A percentile compares a stretch with the other conserved stretches of the same genome.
These are phyloP conservation scores for Mythimna pallens DNA, from an alignment of 2,888 invertebrate genomes.

Conservation along the genomic window DNA sequence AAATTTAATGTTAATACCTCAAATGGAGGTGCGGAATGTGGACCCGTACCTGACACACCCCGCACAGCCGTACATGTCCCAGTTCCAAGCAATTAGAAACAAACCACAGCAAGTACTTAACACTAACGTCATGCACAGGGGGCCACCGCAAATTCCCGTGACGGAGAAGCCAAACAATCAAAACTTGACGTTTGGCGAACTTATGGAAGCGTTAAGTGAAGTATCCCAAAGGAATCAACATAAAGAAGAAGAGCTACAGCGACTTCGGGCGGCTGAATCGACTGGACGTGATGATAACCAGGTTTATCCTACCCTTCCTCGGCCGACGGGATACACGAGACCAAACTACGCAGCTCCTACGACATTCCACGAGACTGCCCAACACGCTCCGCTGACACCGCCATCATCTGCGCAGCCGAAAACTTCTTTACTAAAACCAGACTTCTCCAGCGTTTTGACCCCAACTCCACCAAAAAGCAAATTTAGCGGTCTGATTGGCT, in stretches of 20 bases:
- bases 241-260: constrained; percentile 60
- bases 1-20: constrained; percentile 70
- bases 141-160: constrained; percentile 21
- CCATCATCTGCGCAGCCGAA: constrained; percentile 64
- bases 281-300: constrained; percentile 56
- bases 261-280: constrained; percentile 59
- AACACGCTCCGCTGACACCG: constrained; percentile 41
- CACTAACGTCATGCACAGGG: constrained; percentile 42
- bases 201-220: constrained; percentile 71
- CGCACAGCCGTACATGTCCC: constrained; percentile 47
- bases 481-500: constrained; percentile 78
- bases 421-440: constrained; percentile 69
- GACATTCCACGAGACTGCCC: constrained; percentile 57
- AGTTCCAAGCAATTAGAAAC: constrained; percentile 51
- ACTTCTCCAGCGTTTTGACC: constrained; percentile 73
- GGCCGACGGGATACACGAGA: constrained; percentile 40
- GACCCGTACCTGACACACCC: constrained; percentile 51
- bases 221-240: constrained; percentile 60
- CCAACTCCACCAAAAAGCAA: constrained; percentile 79
- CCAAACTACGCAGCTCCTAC: constrained; percentile 56
- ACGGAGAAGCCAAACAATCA: constrained; percentile 40
- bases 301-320: constrained; percentile 42
- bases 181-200: constrained; percentile 57
- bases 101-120: constrained; percentile 54
- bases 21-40: constrained; percentile 73